Evolutionary conservation across 2,888 invertebrate genomes (phyloP).

Genomic region (Apamea monoglypha): DNA sequence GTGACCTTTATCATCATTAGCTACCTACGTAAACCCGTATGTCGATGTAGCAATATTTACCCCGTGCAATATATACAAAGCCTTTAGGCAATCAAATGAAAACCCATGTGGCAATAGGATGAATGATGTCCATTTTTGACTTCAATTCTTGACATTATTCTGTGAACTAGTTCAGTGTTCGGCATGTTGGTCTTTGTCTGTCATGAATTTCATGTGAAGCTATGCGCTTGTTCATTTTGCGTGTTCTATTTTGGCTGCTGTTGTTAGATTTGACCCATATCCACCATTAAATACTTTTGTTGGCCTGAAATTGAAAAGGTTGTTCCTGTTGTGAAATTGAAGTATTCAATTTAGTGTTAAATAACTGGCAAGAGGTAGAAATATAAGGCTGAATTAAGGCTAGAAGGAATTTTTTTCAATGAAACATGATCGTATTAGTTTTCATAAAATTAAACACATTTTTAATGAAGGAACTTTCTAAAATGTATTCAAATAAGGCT

Average conservation of each 20-base stretch:
- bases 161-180: constrained; percentile 4
- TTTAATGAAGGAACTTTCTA: background rate
- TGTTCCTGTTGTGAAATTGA: background rate
- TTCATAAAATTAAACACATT: background rate
- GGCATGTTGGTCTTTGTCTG: constrained; percentile 31
- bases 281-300: constrained; percentile 31
- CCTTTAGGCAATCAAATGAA: background rate
- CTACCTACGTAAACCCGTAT: background rate
- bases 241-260: constrained; percentile 18
- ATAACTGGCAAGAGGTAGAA: background rate
- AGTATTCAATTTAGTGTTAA: background rate
- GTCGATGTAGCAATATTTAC: background rate
- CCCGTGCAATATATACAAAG: background rate
- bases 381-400: background rate
- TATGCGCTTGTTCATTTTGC: constrained; percentile 37
- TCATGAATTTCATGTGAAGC: constrained; percentile 35
- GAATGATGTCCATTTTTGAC: constrained; percentile 13
- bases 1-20: background rate
- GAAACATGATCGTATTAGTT: background rate
- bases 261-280: constrained; percentile 36
- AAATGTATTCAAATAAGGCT: background rate
- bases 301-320: background rate
- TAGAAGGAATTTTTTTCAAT: background rate
- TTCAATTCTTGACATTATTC: constrained; percentile 12
- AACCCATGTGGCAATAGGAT: background rate